Evolutionary conservation across 2,113 vertebrate species (phyloP), one percentile per base, ranked within the genome.

Genomic region (Bos taurus): DNA sequence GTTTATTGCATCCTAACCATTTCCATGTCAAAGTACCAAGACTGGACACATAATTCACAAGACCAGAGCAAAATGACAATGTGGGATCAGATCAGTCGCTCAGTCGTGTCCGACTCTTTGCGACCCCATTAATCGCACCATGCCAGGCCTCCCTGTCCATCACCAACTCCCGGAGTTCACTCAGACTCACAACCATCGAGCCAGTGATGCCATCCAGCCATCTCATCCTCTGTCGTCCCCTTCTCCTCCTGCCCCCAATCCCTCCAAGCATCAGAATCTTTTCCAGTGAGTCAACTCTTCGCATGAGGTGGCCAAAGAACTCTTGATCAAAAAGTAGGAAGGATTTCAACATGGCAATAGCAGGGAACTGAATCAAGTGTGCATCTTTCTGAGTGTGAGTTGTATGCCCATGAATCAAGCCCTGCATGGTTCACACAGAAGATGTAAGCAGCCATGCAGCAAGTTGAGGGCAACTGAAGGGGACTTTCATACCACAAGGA

Each of bases 361-460:
- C 21, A 71, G 54, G 74, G 16, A 30, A 52, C 43, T 74, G 78
- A 43, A n/a, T 52, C 19, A 88, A 59, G 9, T 4, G 0, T 5
- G 33, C 1, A 0, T 0, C 14, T 26, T 81, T 64, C 9, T 11
- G 43, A 50, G 7, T 36, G 2, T 26, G 25, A 13, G 15, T 4
- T 52, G 16, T 5, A 46, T 25, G 30, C 26, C n/a, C 7, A 0
- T 4, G 28, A 87, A 15, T 25, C 40, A 50, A 50, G 9, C 33
- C 5, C 12, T 48, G 26, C 7, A 9, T 2, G 12, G 2, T 48
- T 83, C 64, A 57, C 2, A n/a, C 2, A 78, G 36, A 71, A 57
- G 43, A 90, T 40, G 33, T 12, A 36, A 25, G 16, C 2, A 33
- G 21, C 43, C 17, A 7, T 26, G 10, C 1, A 48, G 1, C 28